These are phyloP conservation scores for Diadromus collaris DNA, from an alignment of 2,888 invertebrate species.

Conservation along the genomic window DNA sequence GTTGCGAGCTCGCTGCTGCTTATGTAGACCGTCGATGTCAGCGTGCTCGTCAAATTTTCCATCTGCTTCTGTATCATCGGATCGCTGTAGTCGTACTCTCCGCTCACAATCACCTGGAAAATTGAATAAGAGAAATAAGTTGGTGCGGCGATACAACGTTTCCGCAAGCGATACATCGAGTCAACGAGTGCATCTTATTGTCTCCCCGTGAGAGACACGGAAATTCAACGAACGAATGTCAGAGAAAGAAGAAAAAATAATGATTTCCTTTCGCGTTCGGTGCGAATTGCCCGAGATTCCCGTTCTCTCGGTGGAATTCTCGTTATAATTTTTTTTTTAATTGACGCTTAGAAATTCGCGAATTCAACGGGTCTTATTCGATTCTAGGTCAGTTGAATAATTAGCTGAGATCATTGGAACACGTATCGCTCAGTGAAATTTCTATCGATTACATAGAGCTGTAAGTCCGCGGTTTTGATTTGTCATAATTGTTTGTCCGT, in stretches of 20 bases:
- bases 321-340: conserved; percentile 21
- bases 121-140: neutral
- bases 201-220: conserved; percentile 49
- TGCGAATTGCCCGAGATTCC: conserved; percentile 41
- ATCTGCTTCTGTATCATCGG: conserved; percentile 88
- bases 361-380: conserved; percentile 16
- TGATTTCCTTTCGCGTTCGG: conserved; percentile 20
- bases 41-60: conserved; percentile 87
- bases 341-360: conserved; percentile 17
- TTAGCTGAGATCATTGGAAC: neutral
- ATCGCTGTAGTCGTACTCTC: conserved; percentile 91
- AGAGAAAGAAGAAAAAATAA: conserved; percentile 35
- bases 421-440: neutral
- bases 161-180: conserved; percentile 8
- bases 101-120: conserved; percentile 89
- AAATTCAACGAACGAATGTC: conserved; percentile 39
- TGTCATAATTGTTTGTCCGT: conserved; percentile 20
- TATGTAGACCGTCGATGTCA: conserved; percentile 91
- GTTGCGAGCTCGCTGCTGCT: conserved; percentile 90
- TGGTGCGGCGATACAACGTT: neutral
- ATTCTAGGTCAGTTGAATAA: conserved; percentile 13
- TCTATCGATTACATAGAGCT: conserved; percentile 2
- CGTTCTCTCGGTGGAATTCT: conserved; percentile 27
- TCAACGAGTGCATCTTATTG: conserved; percentile 48
- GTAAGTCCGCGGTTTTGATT: neutral